Base-by-base conservation (phyloP, 2,888 invertebrate species). In the Stenodema calcarata region DNA sequence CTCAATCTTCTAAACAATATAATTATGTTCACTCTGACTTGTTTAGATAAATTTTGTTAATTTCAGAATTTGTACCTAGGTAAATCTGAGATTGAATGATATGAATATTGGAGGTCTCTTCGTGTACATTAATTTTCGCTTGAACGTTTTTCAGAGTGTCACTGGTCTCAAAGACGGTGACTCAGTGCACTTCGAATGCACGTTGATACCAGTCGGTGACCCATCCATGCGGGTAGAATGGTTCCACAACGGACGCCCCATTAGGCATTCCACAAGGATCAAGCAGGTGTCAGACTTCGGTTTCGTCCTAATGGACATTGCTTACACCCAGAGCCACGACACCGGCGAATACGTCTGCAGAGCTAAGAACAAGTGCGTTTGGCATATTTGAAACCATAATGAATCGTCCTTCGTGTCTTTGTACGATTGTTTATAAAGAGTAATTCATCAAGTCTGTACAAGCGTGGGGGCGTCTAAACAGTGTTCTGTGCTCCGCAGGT, bases 281-380 rank as follows among this genome's bases (percentile, higher is more conserved):
- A 98, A 98, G 92, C 96, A 96, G 88, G 96, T 98, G 0, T 97
- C 97, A 75, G 98, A 98, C 91, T 98, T 98, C 90, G 98, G 98
- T 79, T 98, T 97, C 91, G 98, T 98, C 14, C 95, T 97, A 11
- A 94, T 98, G 92, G 98, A 98, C 90, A 97, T 98, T 90, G 95
- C 97, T n/a, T 97, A 97, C 90, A 95, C 97, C 44, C 96, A 98
- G 92, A 95, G 95, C 89, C 97, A 98, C 90, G 98, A 98, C 91
- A 95, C 95, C 88, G 98, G 98, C 42, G 97, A 98, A 92, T 98
- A 97, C 90, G 95, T 97, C 12, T 98, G 98, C 92, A 94, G 95
- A 89, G 99, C 99, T 7, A 95, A 94, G 90, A 97, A 98, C 91
- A 96, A 96, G 92, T 92, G 89, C 88, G 91, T 75, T 41, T 35